phyloP scores from a whole-genome alignment of 2,888 invertebrate species.

The Scotopteryx bipunctaria region DNA sequence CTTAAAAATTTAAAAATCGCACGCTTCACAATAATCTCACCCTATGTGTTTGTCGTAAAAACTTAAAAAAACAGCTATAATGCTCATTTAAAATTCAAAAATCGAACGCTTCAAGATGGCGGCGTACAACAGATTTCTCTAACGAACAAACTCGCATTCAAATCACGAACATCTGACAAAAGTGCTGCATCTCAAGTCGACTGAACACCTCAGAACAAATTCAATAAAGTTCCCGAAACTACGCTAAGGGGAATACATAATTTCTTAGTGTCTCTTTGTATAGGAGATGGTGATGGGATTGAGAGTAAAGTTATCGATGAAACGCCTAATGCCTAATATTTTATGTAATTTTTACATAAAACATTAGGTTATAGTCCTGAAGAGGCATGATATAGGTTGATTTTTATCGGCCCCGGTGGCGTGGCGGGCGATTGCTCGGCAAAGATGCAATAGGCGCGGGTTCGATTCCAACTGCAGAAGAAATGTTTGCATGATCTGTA shows the following conservation, averaged over 20 bases:
- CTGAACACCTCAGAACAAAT: constrained; percentile 75
- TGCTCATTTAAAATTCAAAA: constrained; percentile 38
- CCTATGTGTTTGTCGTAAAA: background rate
- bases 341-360: too few species aligned
- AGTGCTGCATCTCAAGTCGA: constrained; percentile 67
- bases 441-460: too few species aligned
- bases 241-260: constrained; percentile 81
- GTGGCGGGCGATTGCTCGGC: too few species aligned
- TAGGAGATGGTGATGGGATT: constrained; percentile 54
- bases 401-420: too few species aligned
- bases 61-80: background rate
- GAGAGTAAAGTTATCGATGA: constrained; percentile 28
- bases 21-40: background rate
- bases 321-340: background rate
- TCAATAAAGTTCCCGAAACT: constrained; percentile 81
- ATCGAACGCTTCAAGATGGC: constrained; percentile 38
- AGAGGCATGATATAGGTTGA: too few species aligned
- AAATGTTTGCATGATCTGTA: too few species aligned
- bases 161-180: constrained; percentile 74
- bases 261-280: constrained; percentile 82
- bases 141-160: constrained; percentile 55
- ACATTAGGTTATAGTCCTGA: too few species aligned
- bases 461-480: too few species aligned
- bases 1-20: background rate
- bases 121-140: constrained; percentile 37